Evolutionary conservation across 1,140 invertebrate genomes (phyloP), one percentile per base, ranked within the genome.

Genomic region (Drosophila mauritiana): DNA sequence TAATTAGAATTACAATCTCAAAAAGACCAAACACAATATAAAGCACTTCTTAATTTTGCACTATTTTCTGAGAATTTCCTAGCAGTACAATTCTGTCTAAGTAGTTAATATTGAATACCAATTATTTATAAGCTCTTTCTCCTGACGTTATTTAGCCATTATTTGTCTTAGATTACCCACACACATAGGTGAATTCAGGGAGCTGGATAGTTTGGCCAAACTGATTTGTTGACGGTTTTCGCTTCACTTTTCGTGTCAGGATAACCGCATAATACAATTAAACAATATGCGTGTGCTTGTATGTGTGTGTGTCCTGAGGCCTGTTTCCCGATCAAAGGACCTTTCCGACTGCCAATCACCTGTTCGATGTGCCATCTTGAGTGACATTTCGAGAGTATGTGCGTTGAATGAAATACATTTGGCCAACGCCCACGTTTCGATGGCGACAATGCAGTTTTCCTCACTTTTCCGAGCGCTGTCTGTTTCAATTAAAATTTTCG

Each of bases 401-500:
- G 17, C 55, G 15, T 22, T 57, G 54, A 34, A 58, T 34, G 17
- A 52, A 52, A 36, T 46, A 58, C 46, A 20, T 57, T 58, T 17
- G 31, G 40, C 40, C 55, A 45, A 57, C 27, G 55, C 17, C 55
- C 55, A 31, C 27, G 12, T 36, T 52, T 36, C 31, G 5, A 6
- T 36, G 27, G 4, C 31, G 25, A 45, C 15, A 58, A 58, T 58
- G 55, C 42, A 46, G 8, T 57, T 57, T 42, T 46, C 42, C 40
- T 4, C 12, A 17, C 40, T 6, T 34, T 43, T 15, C 54, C 39
- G 3, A 2, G 8, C 13, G 34, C 37, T 46, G 55, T 43, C 51
- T 43, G 42, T 31, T 54, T 54, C 59, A 63, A 63, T 63, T 54
- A 63, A 43, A 54, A 63, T 36, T 62, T 42, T 22, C 10, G 4